Base-by-base conservation (phyloP, 2,888 invertebrate species). In the Oligia strigilis region DNA sequence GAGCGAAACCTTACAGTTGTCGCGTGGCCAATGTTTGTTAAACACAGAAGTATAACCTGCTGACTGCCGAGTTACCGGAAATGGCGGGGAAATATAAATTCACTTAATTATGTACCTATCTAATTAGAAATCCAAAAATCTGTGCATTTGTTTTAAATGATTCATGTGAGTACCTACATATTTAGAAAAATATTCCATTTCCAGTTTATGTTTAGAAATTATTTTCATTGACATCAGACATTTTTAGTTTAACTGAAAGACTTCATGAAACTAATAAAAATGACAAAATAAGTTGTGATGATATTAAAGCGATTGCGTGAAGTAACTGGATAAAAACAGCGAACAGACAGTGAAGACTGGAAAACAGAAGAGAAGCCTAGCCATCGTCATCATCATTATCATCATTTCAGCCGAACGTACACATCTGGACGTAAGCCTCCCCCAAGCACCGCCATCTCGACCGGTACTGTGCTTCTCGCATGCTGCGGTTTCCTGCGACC, bases 11-110 rank as follows among this genome's bases (percentile, higher is more conserved):
- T 87, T 73, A 85, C 82, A 84, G 75, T 78, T 76, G 81, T 90
- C 91, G 89, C 92, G 92, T 92, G 92, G 89, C 83, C 73, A 69
- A 88, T 92, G 92, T 93, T 93, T 93, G 87, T 75, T 90, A 93
- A 93, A 92, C 89, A 88, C 69, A 75, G 78, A 83, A 82, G 81
- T 81, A 72, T 82, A 88, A 88, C 86, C 89, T 83, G 81, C 71
- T 77, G 23, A 64, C 23, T 64, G 77, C 46, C n/a, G 49, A 58
- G 4, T 77, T 29, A 40, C 62, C 60, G 60, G 58, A 71, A 87
- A 71, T 71, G 6, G n/a, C 11, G 60, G 17, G 23, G 11, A 1
- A n/a, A n/a, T 49, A 52, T 69, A 60, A 23, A 52, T 60, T 52
- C 0, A 36, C 23, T 4, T 60, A 13, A 17, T n/a, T 55, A n/a